A percentile compares a stretch with the other conserved stretches of the same genome.
Evolutionary conservation across 2,797 vertebrate species (phyloP).

Genomic region (Leptoclinus maculatus): DNA sequence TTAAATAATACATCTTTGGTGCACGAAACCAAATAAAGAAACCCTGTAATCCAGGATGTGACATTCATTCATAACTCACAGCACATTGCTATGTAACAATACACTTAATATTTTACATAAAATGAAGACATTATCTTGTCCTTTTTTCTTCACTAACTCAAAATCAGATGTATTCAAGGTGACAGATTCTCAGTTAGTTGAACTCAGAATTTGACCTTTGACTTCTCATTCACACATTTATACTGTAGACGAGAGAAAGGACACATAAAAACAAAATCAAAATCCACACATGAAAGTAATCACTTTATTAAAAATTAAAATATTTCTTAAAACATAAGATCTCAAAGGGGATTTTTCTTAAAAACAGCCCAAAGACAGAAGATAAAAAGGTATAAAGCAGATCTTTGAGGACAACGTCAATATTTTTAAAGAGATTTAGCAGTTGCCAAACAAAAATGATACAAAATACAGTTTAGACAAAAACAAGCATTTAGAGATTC

Average conservation of each 20-base stretch:
- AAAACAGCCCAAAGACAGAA: background rate
- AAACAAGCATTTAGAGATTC: background rate
- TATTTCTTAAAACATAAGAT: background rate
- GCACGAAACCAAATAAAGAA: background rate
- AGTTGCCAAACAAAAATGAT: accelerated
- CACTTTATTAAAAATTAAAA: background rate
- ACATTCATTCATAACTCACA: background rate
- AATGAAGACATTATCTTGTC: background rate
- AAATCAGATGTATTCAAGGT: background rate
- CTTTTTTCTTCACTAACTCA: background rate
- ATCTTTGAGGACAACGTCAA: background rate
- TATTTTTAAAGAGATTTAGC: background rate
- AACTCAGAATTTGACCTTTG: background rate
- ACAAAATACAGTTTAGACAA: background rate
- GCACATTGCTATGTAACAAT: background rate
- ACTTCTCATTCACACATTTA: background rate
- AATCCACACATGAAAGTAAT: background rate
- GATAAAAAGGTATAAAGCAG: background rate
- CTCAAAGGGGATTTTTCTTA: background rate
- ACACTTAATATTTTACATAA: background rate
- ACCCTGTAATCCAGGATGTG: background rate
- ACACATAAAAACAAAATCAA: background rate
- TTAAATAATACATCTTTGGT: background rate
- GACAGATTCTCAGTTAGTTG: background rate
- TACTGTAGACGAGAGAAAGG: background rate